Conservation (phyloP, 2,113 vertebrate genomes). For the Phylloscopus trochilus region DNA sequence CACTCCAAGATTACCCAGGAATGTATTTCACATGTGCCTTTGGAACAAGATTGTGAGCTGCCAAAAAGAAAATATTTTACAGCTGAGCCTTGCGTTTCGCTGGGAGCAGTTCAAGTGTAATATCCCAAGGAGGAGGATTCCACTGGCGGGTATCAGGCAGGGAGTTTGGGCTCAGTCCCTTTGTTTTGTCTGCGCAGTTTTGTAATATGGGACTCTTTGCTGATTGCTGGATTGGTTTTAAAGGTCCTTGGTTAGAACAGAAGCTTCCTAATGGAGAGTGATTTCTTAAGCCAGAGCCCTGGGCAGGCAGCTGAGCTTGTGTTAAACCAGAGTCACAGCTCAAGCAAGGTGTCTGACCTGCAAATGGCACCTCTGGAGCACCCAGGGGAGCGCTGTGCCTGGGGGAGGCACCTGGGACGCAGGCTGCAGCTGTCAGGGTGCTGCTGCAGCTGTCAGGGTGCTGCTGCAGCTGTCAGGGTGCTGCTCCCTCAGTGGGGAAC, state of each 20-base stretch:
- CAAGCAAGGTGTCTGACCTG: background rate
- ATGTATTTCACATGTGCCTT: slow-evolving; percentile 70
- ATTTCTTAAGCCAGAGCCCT: background rate
- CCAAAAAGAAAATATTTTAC: slow-evolving; percentile 68
- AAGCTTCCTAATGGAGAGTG: background rate
- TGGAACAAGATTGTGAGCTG: slow-evolving; percentile 60
- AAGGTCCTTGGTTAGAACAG: background rate
- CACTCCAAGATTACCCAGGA: slow-evolving; percentile 65
- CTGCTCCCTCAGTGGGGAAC: accelerated
- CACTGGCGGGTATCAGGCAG: background rate
- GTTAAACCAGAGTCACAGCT: background rate
- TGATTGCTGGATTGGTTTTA: background rate
- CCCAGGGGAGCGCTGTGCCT: accelerated
- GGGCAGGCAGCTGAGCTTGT: background rate
- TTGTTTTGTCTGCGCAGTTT: background rate
- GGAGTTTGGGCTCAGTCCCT: background rate
- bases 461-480: background rate
- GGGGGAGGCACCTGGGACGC: background rate
- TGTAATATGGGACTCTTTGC: background rate
- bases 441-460: background rate
- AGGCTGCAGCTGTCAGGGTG: background rate
- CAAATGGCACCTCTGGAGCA: accelerated
- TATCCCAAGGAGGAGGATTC: slow-evolving; percentile 10
- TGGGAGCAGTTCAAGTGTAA: slow-evolving; percentile 3
- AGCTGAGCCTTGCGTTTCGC: slow-evolving; percentile 11